A percentile compares a stretch with the other conserved stretches of the same genome.
These are phyloP conservation scores for Eristalinus aeneus DNA, from an alignment of 2,888 invertebrate genomes.

Conservation along the genomic window DNA sequence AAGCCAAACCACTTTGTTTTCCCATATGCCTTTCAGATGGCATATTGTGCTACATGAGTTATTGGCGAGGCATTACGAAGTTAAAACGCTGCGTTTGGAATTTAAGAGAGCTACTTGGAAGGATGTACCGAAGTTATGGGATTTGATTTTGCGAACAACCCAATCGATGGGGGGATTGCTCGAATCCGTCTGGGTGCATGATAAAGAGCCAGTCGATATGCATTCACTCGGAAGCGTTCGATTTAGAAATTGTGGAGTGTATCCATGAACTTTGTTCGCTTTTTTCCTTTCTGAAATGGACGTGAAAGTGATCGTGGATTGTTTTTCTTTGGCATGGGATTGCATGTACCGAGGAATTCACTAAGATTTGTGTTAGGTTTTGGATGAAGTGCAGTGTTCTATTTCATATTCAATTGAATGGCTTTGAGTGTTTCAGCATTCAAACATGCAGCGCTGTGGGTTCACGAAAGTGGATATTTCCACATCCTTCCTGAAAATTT, in stretches of 20 bases:
- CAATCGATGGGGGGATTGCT: neutral
- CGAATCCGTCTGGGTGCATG: neutral
- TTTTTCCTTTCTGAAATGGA: neutral
- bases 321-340: neutral
- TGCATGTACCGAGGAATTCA: too few relatives aligned
- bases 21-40: slow-evolving; percentile 57
- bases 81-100: slow-evolving; percentile 50
- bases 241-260: neutral
- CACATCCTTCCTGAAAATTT: too few relatives aligned
- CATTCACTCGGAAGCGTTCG: neutral
- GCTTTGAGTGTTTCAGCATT: too few relatives aligned
- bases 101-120: slow-evolving; percentile 37
- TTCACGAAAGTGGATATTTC: too few relatives aligned
- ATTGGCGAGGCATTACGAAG: slow-evolving; percentile 51
- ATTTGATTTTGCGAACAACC: neutral
- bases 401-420: too few relatives aligned
- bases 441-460: too few relatives aligned
- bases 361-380: too few relatives aligned
- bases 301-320: neutral
- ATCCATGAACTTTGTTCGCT: neutral
- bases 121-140: neutral
- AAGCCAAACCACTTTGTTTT: slow-evolving; percentile 68
- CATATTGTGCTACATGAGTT: slow-evolving; percentile 70
- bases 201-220: neutral
- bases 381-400: too few relatives aligned